A percentile compares a stretch with the other conserved stretches of the same genome.
phyloP scores from a whole-genome alignment of 2,797 vertebrate genomes.

The Ptychadena robeensis region DNA sequence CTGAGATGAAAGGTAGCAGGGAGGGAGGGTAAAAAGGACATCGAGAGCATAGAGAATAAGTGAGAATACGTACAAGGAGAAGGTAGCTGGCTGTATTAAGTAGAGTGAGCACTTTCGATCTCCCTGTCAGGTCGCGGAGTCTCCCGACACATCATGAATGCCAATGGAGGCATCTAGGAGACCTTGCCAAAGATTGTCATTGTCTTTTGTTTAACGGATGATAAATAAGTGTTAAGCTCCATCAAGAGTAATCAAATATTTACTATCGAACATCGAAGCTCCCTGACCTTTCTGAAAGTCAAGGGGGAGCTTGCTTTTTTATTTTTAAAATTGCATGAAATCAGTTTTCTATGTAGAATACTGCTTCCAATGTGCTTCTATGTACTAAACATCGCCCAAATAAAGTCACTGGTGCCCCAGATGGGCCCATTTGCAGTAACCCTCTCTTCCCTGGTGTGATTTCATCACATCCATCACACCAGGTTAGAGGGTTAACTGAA shows the following conservation, averaged over 20 bases:
- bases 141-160: slow-evolving; percentile 29
- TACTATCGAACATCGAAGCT: neutral
- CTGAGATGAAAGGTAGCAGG: slow-evolving; percentile 35
- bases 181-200: slow-evolving; percentile 18
- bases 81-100: slow-evolving; percentile 25
- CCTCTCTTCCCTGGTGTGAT: too few relatives aligned
- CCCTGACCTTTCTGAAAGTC: neutral
- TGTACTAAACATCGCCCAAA: too few relatives aligned
- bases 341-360: too few relatives aligned
- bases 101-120: slow-evolving; percentile 6
- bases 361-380: too few relatives aligned
- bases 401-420: too few relatives aligned
- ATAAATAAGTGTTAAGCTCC: neutral
- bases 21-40: slow-evolving; percentile 17
- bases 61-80: neutral
- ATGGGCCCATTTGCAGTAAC: too few relatives aligned
- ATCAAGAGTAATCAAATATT: slow-evolving; percentile 16
- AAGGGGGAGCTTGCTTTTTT: neutral
- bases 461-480: too few relatives aligned
- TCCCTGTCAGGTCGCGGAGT: slow-evolving; percentile 11
- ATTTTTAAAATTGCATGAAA: too few relatives aligned
- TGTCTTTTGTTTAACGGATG: slow-evolving; percentile 17
- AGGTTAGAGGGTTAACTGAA: too few relatives aligned
- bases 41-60: neutral
- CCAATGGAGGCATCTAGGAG: neutral